Evolutionary conservation across 2,888 invertebrate genomes (phyloP).

Genomic region (Amaurobius ferox): DNA sequence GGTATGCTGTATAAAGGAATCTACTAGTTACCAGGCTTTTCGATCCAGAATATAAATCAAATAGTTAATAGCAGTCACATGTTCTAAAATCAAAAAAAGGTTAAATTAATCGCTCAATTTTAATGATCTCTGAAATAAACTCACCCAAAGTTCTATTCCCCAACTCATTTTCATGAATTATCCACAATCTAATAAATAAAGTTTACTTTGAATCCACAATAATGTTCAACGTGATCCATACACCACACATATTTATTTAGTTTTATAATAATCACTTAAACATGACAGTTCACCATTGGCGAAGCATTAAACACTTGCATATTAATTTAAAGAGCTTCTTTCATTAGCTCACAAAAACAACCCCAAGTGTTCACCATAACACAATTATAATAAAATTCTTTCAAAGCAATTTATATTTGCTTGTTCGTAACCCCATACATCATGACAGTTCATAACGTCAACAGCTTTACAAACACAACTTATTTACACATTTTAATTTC

Average conservation of each 20-base stretch:
- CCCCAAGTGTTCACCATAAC: no score
- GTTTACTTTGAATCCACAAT: not conserved
- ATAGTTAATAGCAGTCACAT: no score
- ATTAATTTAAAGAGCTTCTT: not conserved
- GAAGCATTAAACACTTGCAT: not conserved
- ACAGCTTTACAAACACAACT: not conserved
- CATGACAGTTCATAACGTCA: no score
- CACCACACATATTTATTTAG: not conserved
- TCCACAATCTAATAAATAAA: constrained; percentile 2
- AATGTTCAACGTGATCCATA: not conserved
- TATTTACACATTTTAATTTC: not conserved
- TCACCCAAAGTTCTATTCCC: constrained; percentile 82
- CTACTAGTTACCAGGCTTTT: no score
- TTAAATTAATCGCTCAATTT: no score
- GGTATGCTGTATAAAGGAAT: no score
- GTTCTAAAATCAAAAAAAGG: no score
- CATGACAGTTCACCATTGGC: not conserved
- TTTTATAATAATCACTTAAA: not conserved
- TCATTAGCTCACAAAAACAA: no score
- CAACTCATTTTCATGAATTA: constrained; percentile 56
- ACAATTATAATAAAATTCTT: no score
- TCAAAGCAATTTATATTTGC: no score
- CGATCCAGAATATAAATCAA: no score
- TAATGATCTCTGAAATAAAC: not conserved
- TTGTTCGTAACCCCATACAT: no score